Evolutionary conservation across 1,140 invertebrate genomes (phyloP), one percentile per base, ranked within the genome.

Genomic region (Drepana arcuata): DNA sequence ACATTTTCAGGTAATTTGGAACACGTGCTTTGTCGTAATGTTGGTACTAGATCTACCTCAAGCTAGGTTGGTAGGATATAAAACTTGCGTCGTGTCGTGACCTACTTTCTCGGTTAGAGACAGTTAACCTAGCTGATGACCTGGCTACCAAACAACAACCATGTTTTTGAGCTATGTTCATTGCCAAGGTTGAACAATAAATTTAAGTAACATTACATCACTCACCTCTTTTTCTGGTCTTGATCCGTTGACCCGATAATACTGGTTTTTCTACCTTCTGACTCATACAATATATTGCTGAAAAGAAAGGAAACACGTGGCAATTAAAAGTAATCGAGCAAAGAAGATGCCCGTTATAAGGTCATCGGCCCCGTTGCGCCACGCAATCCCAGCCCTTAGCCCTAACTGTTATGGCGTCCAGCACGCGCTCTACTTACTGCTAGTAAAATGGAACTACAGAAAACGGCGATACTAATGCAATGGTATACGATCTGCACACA

Each of bases 261-360:
- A 96, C 93, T 92, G 96, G 96, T 94, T 97, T 97, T 96, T 98
- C 95, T 92, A 92, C 93, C 94, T 98, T 98, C 90, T 97, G 95
- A 98, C 94, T 98, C 96, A 98, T 98, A 96, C 95, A 98, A 97
- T 91, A 93, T 92, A 90, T 91, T 91, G 92, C 92, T 94, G 87
- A 54, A 93, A 73, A 89, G 69, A 75, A 74, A 43, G n/a, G n/a
- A 75, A 88, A 78, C 75, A 83, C 60, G 78, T 79, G 74, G 72
- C 69, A 70, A 68, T 78, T 73, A 73, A 32, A 40, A 52, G n/a
- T n/a, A n/a, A n/a, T n/a, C n/a, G n/a, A n/a, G n/a, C 15, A 35
- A 28, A 37, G 40, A 50, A 56, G 54, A 46, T 50, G 41, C 44
- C 52, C 55, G 48, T 53, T 59, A 48, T 34, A 57, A 47, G 77